Evolutionary conservation across 1,140 invertebrate species (phyloP).

Genomic region (Prorops nasuta): DNA sequence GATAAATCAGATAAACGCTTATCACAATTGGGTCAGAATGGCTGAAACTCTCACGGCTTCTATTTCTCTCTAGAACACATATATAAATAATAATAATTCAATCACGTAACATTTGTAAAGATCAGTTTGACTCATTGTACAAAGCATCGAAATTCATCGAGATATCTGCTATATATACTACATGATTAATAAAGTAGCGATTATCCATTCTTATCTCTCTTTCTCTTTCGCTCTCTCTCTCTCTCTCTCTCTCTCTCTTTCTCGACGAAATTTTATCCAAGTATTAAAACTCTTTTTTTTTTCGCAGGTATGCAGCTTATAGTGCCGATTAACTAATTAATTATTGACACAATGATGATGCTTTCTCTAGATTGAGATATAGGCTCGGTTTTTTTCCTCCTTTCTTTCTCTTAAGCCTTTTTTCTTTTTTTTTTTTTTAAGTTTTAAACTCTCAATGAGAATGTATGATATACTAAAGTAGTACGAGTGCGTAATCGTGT

Average conservation of each 20-base stretch:
- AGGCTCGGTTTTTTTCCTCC: conserved; percentile 32
- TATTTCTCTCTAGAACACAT: too few relatives aligned
- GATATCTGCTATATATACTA: too few relatives aligned
- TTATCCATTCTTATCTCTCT: too few relatives aligned
- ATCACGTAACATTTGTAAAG: too few relatives aligned
- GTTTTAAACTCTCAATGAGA: too few relatives aligned
- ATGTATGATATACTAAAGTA: too few relatives aligned
- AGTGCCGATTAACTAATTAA: conserved; percentile 46
- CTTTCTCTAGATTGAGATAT: conserved; percentile 41
- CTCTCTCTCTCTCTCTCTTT: too few relatives aligned
- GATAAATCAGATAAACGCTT: too few relatives aligned
- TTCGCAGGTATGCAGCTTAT: conserved; percentile 53
- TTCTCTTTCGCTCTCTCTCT: background rate
- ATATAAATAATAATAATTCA: too few relatives aligned
- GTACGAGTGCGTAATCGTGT: too few relatives aligned
- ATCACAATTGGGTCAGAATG: conserved; percentile 13
- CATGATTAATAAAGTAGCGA: too few relatives aligned
- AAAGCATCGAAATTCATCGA: conserved; percentile 41
- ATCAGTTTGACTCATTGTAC: conserved; percentile 37
- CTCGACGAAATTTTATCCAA: too few relatives aligned
- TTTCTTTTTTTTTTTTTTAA: background rate
- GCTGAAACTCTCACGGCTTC: conserved; percentile 20
- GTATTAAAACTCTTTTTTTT: conserved; percentile 40
- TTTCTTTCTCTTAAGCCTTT: background rate
- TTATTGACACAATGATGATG: conserved; percentile 37